Base-by-base conservation (phyloP, 2,888 invertebrate genomes). In the Hyles lineata region DNA sequence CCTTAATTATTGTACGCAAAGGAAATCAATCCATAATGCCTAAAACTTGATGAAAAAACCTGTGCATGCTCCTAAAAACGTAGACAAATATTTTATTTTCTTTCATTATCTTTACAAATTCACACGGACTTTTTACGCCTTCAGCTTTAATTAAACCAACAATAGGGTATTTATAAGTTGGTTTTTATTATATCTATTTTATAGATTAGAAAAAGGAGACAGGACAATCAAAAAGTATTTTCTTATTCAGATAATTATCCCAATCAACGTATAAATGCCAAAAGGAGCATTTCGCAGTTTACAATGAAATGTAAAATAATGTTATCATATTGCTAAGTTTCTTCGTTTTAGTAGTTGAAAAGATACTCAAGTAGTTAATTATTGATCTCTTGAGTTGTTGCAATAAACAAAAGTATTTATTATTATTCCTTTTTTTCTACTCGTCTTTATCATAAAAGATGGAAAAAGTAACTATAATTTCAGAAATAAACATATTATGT, bases 71-170 rank as follows among this genome's bases (percentile, higher is more conserved):
- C 29, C 29, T 29, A 29, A 43, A 43, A 43, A 43, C 2, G 9
- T 35, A 43, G 21, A 6, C 23, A 23, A 15, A 15, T 23, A 23
- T 50, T 50, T 50, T 67, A 17, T 67, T 67, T 67, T 50, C 67
- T 50, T 23, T 67, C 15, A 67, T 50, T 67, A 32, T 32, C 62
- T 23, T 23, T 23, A 67, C 21, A 67, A 50, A 50, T 67, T 67
- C 50, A 23, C 67, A 67, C 67, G 23, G 6, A 43, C 17, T 67
- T 67, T 67, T 67, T 67, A 23, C 67, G 15, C 23, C 23, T 50
- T 50, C 67, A 67, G 23, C 43, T 67, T 50, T 25, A 67, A 67
- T 67, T 67, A 67, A 67, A 67, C n/a, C 67, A 67, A 67, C 67
- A 67, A 67, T 67, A 43, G 25, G 23, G 21, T 43, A 19, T 32